Evolutionary conservation across 2,888 invertebrate species (phyloP).

Genomic region (Amitus sp.): DNA sequence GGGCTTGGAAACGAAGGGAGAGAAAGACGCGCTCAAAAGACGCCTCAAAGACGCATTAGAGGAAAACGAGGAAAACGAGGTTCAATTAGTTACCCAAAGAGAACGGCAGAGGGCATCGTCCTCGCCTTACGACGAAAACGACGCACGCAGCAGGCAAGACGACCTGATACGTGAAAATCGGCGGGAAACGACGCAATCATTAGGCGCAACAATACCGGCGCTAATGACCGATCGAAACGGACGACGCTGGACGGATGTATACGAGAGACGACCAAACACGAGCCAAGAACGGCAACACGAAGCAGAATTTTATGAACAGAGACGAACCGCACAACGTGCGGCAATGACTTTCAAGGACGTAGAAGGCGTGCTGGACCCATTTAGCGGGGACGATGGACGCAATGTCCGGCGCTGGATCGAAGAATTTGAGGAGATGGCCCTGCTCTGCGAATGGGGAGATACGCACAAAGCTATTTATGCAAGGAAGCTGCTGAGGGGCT

Average conservation of each 20-base stretch:
- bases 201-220: too few species aligned
- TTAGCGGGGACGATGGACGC: conserved; percentile 26
- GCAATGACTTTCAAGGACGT: conserved; percentile 26
- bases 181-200: too few species aligned
- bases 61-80: neutral
- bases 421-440: conserved; percentile 29
- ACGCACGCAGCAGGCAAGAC: too few species aligned
- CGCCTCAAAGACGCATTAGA: neutral
- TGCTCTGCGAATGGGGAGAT: conserved; percentile 26
- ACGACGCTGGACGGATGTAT: too few species aligned
- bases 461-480: conserved; percentile 28
- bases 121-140: neutral
- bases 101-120: neutral
- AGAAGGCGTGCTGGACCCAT: conserved; percentile 25
- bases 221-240: too few species aligned
- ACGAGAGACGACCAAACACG: too few species aligned
- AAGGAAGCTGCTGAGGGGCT: conserved; percentile 21
- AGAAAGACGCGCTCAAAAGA: neutral
- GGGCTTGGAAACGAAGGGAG: neutral
- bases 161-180: too few species aligned
- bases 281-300: too few species aligned
- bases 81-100: neutral
- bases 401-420: conserved; percentile 18
- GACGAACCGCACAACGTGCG: neutral
- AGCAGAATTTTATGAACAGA: neutral